Conservation (phyloP, 2,888 invertebrate genomes). For the Athalia circularis region DNA sequence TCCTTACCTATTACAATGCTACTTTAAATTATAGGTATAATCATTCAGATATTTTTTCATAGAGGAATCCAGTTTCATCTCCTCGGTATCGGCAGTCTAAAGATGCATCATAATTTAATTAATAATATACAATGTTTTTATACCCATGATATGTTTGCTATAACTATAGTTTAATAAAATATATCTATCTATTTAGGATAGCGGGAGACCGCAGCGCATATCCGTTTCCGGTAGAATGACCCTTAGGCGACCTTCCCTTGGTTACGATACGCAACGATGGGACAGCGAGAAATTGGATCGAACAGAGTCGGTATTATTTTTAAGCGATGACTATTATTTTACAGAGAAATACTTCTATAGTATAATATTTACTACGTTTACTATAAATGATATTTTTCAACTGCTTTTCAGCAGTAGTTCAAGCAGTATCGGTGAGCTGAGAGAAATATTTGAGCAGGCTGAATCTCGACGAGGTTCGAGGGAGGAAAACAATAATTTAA, state of each 20-base stretch:
- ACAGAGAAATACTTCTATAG: no score
- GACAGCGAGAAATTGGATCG: slow-evolving; percentile 66
- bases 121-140: no score
- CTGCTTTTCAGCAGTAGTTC: slow-evolving; percentile 58
- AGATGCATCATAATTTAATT: no score
- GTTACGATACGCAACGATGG: slow-evolving; percentile 64
- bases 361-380: neutral
- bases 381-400: slow-evolving; percentile 4
- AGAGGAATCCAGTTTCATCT: no score
- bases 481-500: slow-evolving; percentile 67
- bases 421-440: slow-evolving; percentile 64
- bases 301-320: slow-evolving; percentile 62
- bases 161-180: slow-evolving; percentile 34
- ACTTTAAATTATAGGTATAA: no score
- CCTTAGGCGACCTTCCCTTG: slow-evolving; percentile 68
- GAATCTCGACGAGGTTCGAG: slow-evolving; percentile 65
- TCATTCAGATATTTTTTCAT: no score
- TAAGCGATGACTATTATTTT: neutral
- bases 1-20: neutral
- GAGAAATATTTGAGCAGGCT: slow-evolving; percentile 67
- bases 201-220: slow-evolving; percentile 64
- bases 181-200: slow-evolving; percentile 57
- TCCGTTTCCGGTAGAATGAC: slow-evolving; percentile 68
- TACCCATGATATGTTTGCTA: neutral
- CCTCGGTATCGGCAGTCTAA: no score